Base-by-base conservation (phyloP, 2,888 invertebrate species). In the Scaptomyza reducta region DNA sequence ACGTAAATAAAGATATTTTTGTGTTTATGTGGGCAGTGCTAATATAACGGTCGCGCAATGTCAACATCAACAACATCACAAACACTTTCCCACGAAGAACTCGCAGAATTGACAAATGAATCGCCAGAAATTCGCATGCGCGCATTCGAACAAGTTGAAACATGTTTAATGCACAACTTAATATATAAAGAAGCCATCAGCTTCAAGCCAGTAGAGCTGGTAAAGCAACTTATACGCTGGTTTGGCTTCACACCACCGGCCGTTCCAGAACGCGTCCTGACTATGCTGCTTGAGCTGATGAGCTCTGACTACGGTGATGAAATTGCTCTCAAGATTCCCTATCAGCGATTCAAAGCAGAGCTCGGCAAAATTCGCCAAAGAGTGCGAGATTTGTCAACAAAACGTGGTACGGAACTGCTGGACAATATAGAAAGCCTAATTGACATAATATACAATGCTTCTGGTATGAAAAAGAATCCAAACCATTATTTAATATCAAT, bases 201-300 rank as follows among this genome's bases (percentile, higher is more conserved):
- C 22, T 89, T 91, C 31, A 87, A 88, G 57, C 83, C 90, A 1
- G 80, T 85, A 13, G 69, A 85, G 53, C 72, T 92, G n/a, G 74
- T 90, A 3, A 92, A 90, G 65, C 89, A 90, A 51, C 66, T 92
- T 10, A 91, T 92, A 16, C 84, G 89, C 22, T 92, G 92, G 92
- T 91, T 92, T 68, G 88, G 84, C 0, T 74, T 68, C 46, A 69
- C 75, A 33, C 91, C 91, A 0, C 42, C 79, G 0, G 56, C 68
- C n/a, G 81, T 85, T 22, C 67, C 85, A 6, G 87, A 89, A 38
- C 76, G 77, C 1, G 91, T 91, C 0, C 71, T 92, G 31, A 55
- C 82, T 6, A 62, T 92, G 25, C 77, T 91, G 33, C 31, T 89
- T 41, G 76, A 75, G n/a, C 61, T 92, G 13, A 42, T 92, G 40